Base-by-base conservation (phyloP, 2,797 vertebrate genomes). In the Hemibagrus guttatus region DNA sequence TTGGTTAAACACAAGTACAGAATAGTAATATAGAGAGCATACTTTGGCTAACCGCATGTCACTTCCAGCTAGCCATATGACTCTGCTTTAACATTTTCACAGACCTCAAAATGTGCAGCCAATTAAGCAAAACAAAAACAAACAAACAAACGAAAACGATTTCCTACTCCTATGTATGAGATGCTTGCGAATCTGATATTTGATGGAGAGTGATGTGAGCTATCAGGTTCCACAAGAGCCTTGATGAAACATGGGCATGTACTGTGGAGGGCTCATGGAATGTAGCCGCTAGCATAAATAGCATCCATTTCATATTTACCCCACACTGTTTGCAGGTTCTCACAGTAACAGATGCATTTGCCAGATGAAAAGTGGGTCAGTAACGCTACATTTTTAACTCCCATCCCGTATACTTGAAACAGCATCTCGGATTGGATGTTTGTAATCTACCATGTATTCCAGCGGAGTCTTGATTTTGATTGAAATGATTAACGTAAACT, bases 211-310 rank as follows among this genome's bases (percentile, higher is more conserved):
- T 59, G 89, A 92, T 91, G 90, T 89, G 87, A 89, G 90, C 90
- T 88, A 89, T 94, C 91, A 82, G 90, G 90, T 95, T 95, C 93
- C 93, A 88, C 85, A 75, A 35, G 49, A 90, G 90, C 88, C 85
- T 88, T 85, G 91, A 90, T 93, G 91, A 93, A 91, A 92, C 90
- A 91, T 93, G 91, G 92, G 94, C 92, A 93, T 92, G 89, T 16
- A 21, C 80, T 23, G 89, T 86, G 58, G 13, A 74, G 89, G 76
- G 85, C 79, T 87, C 39, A 42, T 84, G 93, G 92, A 93, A 93
- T 94, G 92, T 87, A 85, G 86, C 87, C 42, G 87, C 88, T 89
- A 90, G 89, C 93, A 93, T 93, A 93, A 94, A 94, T 93, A 93
- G 93, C 87, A 13, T 58, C 84, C 90, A 90, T 92, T 91, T 90